Base-by-base conservation (phyloP, 2,888 invertebrate species). In the Phalangium opilio region DNA sequence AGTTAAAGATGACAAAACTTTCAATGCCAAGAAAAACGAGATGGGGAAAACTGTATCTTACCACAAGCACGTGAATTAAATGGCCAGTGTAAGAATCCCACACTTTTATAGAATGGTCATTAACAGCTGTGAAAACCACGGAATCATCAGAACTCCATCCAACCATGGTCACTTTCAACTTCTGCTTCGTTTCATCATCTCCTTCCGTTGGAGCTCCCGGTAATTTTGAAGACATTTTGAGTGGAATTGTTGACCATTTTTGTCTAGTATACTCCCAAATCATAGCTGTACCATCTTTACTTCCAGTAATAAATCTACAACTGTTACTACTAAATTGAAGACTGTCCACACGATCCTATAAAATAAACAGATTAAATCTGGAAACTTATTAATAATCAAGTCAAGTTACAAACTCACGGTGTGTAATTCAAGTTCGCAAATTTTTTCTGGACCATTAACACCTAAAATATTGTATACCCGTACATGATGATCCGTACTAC, bases 401-500 rank as follows among this genome's bases (percentile, higher is more conserved):
- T 44, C 17, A 35, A n/a, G 27, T 11, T 18, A 14, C 27, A 12
- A 7, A 58, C 64, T 61, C 57, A 70, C 70, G 1, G 74, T 71
- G 64, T 91, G 90, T n/a, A 78, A 78, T 53, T 83, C 79, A 32
- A 76, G 74, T 68, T 86, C 83, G 43, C 80, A 66, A 50, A 83
- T 75, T 53, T 78, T 71, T 58, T 82, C 79, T 0, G 87, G 86
- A 0, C 80, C 81, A 61, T 81, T 80, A 19, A 79, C 76, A 1
- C 77, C 77, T 39, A 73, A 69, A 74, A 87, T 79, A 55, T 81
- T 75, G 64, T 93, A 96, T n/a, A 95, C 81, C 20, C 74, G 63
- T 19, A 96, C 87, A 64, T 87, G 83, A 65, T 90, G 86, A 70
- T 96, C 95, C 0, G 89, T 86, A 49, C 84, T 87, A 43, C 95